Percentiles rank a stretch among this genome's conserved stretches.
Evolutionary conservation across 2,113 vertebrate species (phyloP).

Genomic region (Xiphorhynchus elegans): DNA sequence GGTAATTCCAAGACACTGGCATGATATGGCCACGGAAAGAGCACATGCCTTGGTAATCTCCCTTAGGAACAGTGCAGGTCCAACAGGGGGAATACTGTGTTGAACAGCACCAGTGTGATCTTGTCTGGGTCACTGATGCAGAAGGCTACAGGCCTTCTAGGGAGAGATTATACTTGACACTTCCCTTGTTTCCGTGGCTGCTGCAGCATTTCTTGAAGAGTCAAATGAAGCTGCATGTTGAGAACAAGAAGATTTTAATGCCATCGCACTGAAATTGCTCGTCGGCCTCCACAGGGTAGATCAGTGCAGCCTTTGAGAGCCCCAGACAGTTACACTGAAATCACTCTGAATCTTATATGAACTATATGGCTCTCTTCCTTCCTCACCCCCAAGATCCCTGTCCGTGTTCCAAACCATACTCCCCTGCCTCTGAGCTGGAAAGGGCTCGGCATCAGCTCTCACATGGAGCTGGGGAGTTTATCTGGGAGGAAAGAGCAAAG

Average conservation of each 20-base stretch:
- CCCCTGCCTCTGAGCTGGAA: neutral
- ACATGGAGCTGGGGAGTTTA: neutral
- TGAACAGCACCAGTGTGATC: neutral
- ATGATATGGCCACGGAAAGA: neutral
- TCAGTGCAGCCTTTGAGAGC: neutral
- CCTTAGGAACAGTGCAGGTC: neutral
- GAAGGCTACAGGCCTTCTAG: neutral
- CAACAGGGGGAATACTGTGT: fast-evolving
- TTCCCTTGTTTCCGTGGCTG: neutral
- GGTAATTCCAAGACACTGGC: neutral
- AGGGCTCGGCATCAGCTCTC: neutral
- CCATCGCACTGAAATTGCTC: neutral
- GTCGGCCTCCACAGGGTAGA: neutral
- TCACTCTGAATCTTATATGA: neutral
- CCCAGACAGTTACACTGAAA: neutral
- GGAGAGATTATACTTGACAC: neutral
- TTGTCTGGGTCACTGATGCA: neutral
- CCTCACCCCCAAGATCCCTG: neutral
- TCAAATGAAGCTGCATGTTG: neutral
- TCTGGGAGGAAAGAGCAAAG: neutral
- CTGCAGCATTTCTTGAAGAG: neutral
- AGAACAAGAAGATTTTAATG: neutral
- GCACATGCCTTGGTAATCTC: fast-evolving
- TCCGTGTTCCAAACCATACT: neutral
- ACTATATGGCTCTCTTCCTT: neutral